phyloP scores from a whole-genome alignment of 1,140 invertebrate species.

The Dinothrombium tinctorium region DNA sequence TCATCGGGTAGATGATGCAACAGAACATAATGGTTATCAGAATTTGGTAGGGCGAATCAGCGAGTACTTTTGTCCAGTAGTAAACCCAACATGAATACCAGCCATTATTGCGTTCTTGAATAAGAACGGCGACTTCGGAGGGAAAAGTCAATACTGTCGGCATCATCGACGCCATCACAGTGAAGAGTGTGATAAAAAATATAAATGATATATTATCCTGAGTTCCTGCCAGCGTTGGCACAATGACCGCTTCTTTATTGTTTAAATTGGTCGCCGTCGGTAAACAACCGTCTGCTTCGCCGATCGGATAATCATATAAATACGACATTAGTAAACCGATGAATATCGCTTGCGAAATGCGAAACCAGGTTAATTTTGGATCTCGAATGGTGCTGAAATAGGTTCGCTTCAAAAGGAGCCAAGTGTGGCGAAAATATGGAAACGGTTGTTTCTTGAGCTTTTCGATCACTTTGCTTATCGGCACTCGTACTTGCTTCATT shows the following conservation, averaged over 20 bases:
- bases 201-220: constrained; percentile 9
- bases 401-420: constrained; percentile 7
- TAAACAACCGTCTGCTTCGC: constrained; percentile 1
- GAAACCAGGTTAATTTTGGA: constrained; percentile 10
- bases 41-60: constrained; percentile 77
- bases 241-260: neutral
- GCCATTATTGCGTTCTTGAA: constrained; percentile 20
- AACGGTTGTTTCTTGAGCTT: constrained; percentile 5
- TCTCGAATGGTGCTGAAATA: constrained; percentile 7
- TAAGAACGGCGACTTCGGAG: constrained; percentile 7
- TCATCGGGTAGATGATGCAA: constrained; percentile 82
- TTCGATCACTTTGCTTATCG: constrained; percentile 1
- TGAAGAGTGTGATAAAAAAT: constrained; percentile 10
- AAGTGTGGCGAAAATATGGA: constrained; percentile 4
- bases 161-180: constrained; percentile 8
- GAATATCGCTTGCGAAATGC: constrained; percentile 2
- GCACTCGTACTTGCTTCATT: neutral
- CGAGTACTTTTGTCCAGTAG: constrained; percentile 80
- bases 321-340: constrained; percentile 9
- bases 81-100: constrained; percentile 93
- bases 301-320: constrained; percentile 4
- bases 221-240: neutral
- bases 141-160: constrained; percentile 12
- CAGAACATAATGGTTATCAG: constrained; percentile 71
- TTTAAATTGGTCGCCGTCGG: neutral